Percentiles rank a stretch among this genome's conserved stretches.
Evolutionary conservation across 2,888 invertebrate species (phyloP).

Genomic region (Cheilosia vulpina): DNA sequence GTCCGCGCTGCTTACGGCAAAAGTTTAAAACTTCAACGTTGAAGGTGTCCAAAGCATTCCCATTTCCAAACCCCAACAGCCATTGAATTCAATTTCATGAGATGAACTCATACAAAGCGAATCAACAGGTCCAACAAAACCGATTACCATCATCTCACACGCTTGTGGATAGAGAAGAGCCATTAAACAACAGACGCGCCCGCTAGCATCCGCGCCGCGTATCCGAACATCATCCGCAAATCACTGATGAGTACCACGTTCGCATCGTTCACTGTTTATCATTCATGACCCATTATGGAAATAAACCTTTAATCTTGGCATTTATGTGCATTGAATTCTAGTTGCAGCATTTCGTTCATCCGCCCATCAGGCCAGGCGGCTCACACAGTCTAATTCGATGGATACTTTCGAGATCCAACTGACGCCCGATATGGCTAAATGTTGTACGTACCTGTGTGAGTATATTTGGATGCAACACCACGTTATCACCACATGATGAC

Average conservation of each 20-base stretch:
- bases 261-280: slow-evolving; percentile 65
- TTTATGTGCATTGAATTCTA: slow-evolving; percentile 75
- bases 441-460: not conserved
- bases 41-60: no score
- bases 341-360: slow-evolving; percentile 71
- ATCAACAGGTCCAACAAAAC: slow-evolving; percentile 24
- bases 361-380: slow-evolving; percentile 20
- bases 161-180: slow-evolving; percentile 18
- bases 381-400: slow-evolving; percentile 54
- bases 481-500: slow-evolving; percentile 65
- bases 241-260: slow-evolving; percentile 73
- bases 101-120: slow-evolving; percentile 22
- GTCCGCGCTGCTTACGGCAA: no score
- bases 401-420: slow-evolving; percentile 50
- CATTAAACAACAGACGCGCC: slow-evolving; percentile 45
- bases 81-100: slow-evolving; percentile 18
- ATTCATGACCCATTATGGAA: slow-evolving; percentile 72
- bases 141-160: slow-evolving; percentile 40
- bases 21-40: no score
- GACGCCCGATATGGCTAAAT: not conserved
- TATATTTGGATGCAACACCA: slow-evolving; percentile 75
- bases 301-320: slow-evolving; percentile 67
- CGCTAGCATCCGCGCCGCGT: slow-evolving; percentile 49
- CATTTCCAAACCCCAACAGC: no score
- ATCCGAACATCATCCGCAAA: slow-evolving; percentile 66